Base-by-base conservation (phyloP, 1,140 invertebrate species). In the Brachionus sp. region DNA sequence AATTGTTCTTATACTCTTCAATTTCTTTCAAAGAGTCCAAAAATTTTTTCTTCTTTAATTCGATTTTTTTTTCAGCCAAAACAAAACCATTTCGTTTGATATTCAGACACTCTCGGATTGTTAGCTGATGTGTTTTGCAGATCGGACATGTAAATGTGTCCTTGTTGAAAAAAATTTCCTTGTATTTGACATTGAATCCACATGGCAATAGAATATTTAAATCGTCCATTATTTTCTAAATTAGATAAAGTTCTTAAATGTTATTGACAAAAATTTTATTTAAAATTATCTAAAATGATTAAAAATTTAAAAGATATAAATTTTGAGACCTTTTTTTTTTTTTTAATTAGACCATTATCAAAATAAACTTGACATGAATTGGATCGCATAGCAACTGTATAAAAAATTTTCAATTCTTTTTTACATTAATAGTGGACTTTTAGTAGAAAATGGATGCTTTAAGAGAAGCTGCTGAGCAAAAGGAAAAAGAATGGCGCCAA, bases 401-500 rank as follows among this genome's bases (percentile, higher is more conserved):
- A 42, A 42, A 42, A 42, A 42, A 42, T 3, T 42, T 42, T 10
- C 37, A 42, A 53, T 57, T 23, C n/a, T 19, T 7, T 57, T 57
- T 57, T 57, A 25, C n/a, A 57, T 57, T 57, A 23, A 23, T 7
- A 57, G 50, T 57, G 50, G 50, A 57, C 50, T 23, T 57, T 23
- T 57, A 29, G 3, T 16, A 57, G 19, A 57, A 57, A 9, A 57
- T 57, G 33, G 66, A 85, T 37, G 19, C 66, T 13, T 77, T 85
- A 33, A 87, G 85, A 70, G 85, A 86, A 83, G 73, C 88, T 35
- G 87, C 87, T 62, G 86, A 85, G 12, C 86, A 88, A 84, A 89
- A 88, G 84, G 87, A 88, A 83, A 87, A 86, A 84, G 87, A 89
- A 86, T 89, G 88, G 88, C 86, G 85, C 85, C 85, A 87, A 62